Conservation (phyloP, 1,140 invertebrate species). For the Matsumurasca onukii region DNA sequence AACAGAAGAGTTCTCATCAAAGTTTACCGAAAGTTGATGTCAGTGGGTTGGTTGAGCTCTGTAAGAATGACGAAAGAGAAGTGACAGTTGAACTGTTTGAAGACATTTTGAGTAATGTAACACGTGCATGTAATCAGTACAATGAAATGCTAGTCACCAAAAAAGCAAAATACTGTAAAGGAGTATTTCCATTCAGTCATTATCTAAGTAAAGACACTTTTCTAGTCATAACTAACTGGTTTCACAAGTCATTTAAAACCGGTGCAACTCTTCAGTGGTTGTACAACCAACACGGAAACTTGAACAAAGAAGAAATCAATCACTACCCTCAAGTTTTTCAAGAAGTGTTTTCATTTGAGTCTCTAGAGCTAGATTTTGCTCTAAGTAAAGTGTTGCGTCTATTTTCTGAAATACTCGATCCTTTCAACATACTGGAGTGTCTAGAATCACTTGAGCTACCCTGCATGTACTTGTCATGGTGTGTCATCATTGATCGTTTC, state of each 20-base stretch:
- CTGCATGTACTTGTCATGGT: constrained; percentile 40
- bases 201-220: constrained; percentile 27
- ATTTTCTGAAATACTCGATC: constrained; percentile 41
- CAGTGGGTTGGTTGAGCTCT: constrained; percentile 29
- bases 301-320: neutral
- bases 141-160: constrained; percentile 30
- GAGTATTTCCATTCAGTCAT: constrained; percentile 36
- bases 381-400: constrained; percentile 40
- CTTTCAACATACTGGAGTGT: constrained; percentile 35
- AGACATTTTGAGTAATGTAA: constrained; percentile 27
- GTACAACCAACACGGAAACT: constrained; percentile 24
- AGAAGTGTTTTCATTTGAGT: constrained; percentile 34
- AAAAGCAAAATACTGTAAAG: constrained; percentile 18
- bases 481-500: constrained; percentile 39
- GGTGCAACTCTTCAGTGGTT: constrained; percentile 37
- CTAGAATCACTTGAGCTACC: constrained; percentile 35
- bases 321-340: constrained; percentile 38
- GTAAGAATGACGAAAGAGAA: constrained; percentile 30
- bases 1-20: constrained; percentile 11
- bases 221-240: constrained; percentile 34
- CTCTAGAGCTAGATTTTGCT: constrained; percentile 38
- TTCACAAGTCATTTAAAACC: constrained; percentile 37
- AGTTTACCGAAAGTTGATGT: constrained; percentile 30
- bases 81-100: constrained; percentile 9
- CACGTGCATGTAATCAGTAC: neutral